Base-by-base conservation (phyloP, 2,888 invertebrate species). In the Pseudococcus jackbeardsleyi region DNA sequence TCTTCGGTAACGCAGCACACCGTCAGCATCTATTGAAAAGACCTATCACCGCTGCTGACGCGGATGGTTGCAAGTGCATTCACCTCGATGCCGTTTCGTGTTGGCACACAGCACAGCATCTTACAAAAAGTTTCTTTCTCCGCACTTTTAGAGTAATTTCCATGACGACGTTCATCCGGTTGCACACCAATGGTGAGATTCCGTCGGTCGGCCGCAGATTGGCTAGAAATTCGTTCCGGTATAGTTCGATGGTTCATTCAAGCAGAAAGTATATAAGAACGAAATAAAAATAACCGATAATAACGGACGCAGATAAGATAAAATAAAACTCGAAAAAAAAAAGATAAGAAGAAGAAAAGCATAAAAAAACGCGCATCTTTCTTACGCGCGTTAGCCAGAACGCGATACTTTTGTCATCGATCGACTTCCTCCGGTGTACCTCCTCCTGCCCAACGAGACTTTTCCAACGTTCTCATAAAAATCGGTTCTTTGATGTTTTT, bases 111-210 rank as follows among this genome's bases (percentile, higher is more conserved):
- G 72, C 33, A 72, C 72, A 82, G 68, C 59, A 86, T 86, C 86
- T 86, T 68, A 86, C 68, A 86, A 86, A 42, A 86, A 86, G 86
- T 86, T 86, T 86, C 68, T 86, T 86, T 86, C 86, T 86, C 86
- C 86, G 86, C 64, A 86, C 86, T 86, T 68, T 68, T 42, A 59
- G 68, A 85, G 42, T 86, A 64, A 64, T 68, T 68, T 64, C 86
- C 86, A 86, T 86, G 86, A 86, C 86, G 86, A 68, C 86, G 86
- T 86, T 86, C 86, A 86, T 86, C 86, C 86, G 86, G 86, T 86
- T 86, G 86, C 59, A 86, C 86, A 68, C 86, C 68, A 68, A 42
- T 46, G 39, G 54, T 42, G 79, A 86, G 54, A 68, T 86, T 86
- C 86, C 86, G 68, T 86, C 64, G 79, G 68, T 86, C 64, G 79